Base-by-base conservation (phyloP, 2,888 invertebrate species). In the Morinoia aosen region DNA sequence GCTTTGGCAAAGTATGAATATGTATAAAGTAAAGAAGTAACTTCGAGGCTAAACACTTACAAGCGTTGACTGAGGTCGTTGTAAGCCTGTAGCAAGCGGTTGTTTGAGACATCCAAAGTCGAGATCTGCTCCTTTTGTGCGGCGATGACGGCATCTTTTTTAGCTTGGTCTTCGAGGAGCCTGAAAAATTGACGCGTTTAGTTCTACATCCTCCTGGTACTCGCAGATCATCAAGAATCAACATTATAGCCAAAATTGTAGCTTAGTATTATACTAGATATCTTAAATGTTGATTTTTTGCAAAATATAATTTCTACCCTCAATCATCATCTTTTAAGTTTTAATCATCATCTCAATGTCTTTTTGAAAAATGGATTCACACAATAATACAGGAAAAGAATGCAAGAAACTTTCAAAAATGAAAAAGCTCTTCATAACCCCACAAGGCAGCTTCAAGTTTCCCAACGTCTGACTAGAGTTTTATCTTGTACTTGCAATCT, bases 81-180 rank as follows among this genome's bases (percentile, higher is more conserved):
- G 64, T 95, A 95, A 48, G 96, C 96, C 95, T 95, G 95, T 58
- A 96, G 95, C n/a, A 96, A 95, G 76, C 96, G 95, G 56, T 95
- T 96, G 95, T 96, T 96, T 93, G 96, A 96, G 88, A 95, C 95
- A 95, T 96, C 96, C 25, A 96, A 95, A 10, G 96, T 95, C 40
- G 96, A 95, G 90, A 96, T 96, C 61, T 96, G 91, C 76, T 96
- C 96, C 90, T 96, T 95, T 88, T 96, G 96, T n/a, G 95, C 96
- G 40, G 95, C 95, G 40, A 96, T 96, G 19, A 96, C 96, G 88
- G 96, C 96, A 94, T 96, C 96, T 88, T 96, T 96, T 91, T 96
- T 96, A 39, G 95, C 95, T 96, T 96, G 96, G 88, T 96, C 95
- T 94, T 93, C 93, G 25, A 93, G 93, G 57, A 93, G 93, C 58